phyloP scores from a whole-genome alignment of 2,888 invertebrate genomes.

The Cheilosia impressa region DNA sequence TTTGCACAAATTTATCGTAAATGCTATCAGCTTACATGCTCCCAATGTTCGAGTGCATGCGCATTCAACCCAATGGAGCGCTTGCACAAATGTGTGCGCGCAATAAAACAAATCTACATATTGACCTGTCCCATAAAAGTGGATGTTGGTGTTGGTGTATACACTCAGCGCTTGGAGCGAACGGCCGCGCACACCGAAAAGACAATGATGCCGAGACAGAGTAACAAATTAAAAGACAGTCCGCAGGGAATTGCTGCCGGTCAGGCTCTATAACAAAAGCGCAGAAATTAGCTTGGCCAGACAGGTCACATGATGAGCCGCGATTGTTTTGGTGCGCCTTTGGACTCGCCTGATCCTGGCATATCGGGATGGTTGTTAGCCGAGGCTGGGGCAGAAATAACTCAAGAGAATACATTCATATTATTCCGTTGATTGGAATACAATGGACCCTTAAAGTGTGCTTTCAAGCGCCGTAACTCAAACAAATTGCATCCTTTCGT shows the following conservation, averaged over 20 bases:
- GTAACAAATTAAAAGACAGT: slow-evolving; percentile 72
- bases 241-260: slow-evolving; percentile 54
- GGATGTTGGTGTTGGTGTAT: slow-evolving; percentile 2
- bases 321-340: slow-evolving; percentile 60
- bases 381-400: slow-evolving; percentile 32
- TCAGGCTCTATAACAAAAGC: slow-evolving; percentile 37
- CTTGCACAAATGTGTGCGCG: slow-evolving; percentile 35
- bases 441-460: slow-evolving; percentile 84
- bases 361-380: slow-evolving; percentile 46
- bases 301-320: slow-evolving; percentile 75
- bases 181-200: slow-evolving; percentile 40
- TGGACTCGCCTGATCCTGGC: slow-evolving; percentile 9
- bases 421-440: slow-evolving; percentile 80
- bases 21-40: slow-evolving; percentile 78
- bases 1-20: slow-evolving; percentile 82
- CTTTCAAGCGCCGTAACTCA: slow-evolving; percentile 84
- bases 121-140: slow-evolving; percentile 70
- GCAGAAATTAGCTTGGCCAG: slow-evolving; percentile 76
- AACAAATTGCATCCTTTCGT: slow-evolving; percentile 82
- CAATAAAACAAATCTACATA: slow-evolving; percentile 75
- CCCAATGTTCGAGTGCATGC: slow-evolving; percentile 35
- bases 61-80: slow-evolving; percentile 32
- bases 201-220: slow-evolving; percentile 57
- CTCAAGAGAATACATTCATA: slow-evolving; percentile 62
- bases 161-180: background rate